Percentiles rank a stretch among this genome's conserved stretches.
Conservation (phyloP, 2,113 vertebrate genomes). For the Oryzias celebensis region DNA sequence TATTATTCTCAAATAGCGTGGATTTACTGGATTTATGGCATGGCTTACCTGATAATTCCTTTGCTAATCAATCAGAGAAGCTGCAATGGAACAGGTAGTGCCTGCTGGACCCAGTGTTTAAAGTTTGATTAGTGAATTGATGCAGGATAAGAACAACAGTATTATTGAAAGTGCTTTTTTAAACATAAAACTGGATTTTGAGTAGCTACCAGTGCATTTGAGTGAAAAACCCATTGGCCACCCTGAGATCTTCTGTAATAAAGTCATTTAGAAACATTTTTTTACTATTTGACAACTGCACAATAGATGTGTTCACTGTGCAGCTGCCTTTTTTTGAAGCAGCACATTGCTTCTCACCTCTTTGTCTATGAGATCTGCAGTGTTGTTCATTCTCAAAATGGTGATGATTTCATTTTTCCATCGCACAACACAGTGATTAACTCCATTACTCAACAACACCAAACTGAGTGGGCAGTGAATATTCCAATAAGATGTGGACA, state of each 20-base stretch:
- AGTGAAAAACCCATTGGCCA: no score
- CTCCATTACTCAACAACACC: not conserved
- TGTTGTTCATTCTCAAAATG: not conserved
- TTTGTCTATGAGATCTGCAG: not conserved
- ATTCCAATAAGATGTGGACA: not conserved
- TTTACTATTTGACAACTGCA: not conserved
- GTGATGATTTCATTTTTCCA: not conserved
- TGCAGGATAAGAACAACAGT: not conserved
- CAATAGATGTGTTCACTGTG: not conserved
- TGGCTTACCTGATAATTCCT: constrained; percentile 3
- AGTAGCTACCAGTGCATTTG: not conserved
- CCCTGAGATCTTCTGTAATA: not conserved
- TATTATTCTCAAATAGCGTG: constrained; percentile 6
- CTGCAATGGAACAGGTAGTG: constrained; percentile 29
- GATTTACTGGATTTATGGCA: not conserved
- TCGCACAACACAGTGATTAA: constrained; percentile 1
- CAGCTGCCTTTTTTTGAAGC: not conserved
- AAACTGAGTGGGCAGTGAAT: not conserved
- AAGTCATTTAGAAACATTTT: not conserved
- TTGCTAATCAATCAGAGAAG: constrained; percentile 23
- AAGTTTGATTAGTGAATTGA: constrained; percentile 23
- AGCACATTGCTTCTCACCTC: not conserved
- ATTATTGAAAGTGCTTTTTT: not conserved
- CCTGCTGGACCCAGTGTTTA: constrained; percentile 1
- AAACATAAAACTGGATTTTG: not conserved